Evolutionary conservation across 2,888 invertebrate species (phyloP).

Genomic region (Drosophila hawaiiensis): DNA sequence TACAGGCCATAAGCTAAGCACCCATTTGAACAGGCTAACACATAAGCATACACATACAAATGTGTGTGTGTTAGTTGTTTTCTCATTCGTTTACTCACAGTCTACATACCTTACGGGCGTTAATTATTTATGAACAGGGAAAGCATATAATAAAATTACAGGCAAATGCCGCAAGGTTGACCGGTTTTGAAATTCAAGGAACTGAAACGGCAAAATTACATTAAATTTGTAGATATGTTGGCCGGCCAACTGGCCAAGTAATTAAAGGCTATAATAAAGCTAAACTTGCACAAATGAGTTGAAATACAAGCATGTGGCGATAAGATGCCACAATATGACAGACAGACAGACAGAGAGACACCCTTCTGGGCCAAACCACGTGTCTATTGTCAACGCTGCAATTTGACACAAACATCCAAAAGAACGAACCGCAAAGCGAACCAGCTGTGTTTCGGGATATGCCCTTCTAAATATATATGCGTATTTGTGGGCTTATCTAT

Average conservation of each 20-base stretch:
- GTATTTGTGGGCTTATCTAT: not conserved
- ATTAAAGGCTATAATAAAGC: slow-evolving; percentile 71
- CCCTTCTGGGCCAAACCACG: slow-evolving; percentile 48
- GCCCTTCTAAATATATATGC: too few relatives aligned
- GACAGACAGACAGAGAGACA: not conserved
- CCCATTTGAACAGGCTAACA: slow-evolving; percentile 30
- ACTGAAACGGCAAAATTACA: slow-evolving; percentile 49
- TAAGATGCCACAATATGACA: slow-evolving; percentile 11
- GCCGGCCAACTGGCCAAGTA: slow-evolving; percentile 64
- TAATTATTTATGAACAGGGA: slow-evolving; percentile 74
- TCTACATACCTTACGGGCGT: slow-evolving; percentile 64
- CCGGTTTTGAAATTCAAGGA: slow-evolving; percentile 68
- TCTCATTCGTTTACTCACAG: slow-evolving; percentile 33
- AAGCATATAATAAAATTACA: slow-evolving; percentile 70
- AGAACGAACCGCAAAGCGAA: slow-evolving; percentile 30
- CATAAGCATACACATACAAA: slow-evolving; percentile 11
- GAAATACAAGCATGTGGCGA: slow-evolving; percentile 6
- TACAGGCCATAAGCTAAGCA: slow-evolving; percentile 58
- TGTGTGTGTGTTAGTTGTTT: slow-evolving; percentile 2
- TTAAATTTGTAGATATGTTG: slow-evolving; percentile 56
- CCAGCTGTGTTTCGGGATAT: slow-evolving; percentile 4
- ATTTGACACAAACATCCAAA: slow-evolving; percentile 54
- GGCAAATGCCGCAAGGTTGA: slow-evolving; percentile 55
- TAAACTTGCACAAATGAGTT: slow-evolving; percentile 41
- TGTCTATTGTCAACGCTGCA: slow-evolving; percentile 74